Evolutionary conservation across 2,113 vertebrate species (phyloP).

Genomic region (Aramus guarauna): DNA sequence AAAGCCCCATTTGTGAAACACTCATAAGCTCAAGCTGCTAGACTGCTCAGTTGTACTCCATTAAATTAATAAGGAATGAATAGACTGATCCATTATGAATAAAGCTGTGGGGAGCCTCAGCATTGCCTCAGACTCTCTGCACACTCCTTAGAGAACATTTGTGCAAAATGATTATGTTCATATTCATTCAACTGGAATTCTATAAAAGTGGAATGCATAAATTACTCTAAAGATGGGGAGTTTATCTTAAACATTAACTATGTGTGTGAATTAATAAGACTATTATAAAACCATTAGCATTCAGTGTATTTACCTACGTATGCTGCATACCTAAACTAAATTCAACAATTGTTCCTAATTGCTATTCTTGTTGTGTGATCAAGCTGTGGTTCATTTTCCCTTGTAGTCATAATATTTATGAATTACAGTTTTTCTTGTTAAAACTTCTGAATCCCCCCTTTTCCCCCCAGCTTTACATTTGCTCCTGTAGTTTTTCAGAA

Average conservation of each 20-base stretch:
- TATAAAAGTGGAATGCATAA: slow-evolving; percentile 82
- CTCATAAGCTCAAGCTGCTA: slow-evolving; percentile 87
- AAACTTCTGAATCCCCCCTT: background rate
- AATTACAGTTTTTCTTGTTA: slow-evolving; percentile 43
- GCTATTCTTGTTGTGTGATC: slow-evolving; percentile 67
- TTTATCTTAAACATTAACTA: slow-evolving; percentile 87
- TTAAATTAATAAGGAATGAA: slow-evolving; percentile 93
- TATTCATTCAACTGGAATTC: slow-evolving; percentile 87
- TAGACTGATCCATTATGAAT: slow-evolving; percentile 86
- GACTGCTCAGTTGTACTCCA: slow-evolving; percentile 86
- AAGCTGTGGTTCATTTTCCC: slow-evolving; percentile 70
- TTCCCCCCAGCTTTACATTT: background rate
- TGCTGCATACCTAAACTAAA: slow-evolving; percentile 65
- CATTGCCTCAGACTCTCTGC: slow-evolving; percentile 77
- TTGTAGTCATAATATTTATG: slow-evolving; percentile 65
- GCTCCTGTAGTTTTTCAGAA: background rate
- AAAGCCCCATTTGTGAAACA: slow-evolving; percentile 91
- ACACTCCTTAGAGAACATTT: slow-evolving; percentile 82
- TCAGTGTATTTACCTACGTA: slow-evolving; percentile 82
- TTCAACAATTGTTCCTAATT: slow-evolving; percentile 59
- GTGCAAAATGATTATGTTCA: slow-evolving; percentile 85
- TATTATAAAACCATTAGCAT: slow-evolving; percentile 93
- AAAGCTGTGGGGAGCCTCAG: slow-evolving; percentile 81
- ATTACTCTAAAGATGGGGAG: slow-evolving; percentile 83
- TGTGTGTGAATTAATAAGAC: slow-evolving; percentile 93